phyloP scores from a whole-genome alignment of 2,113 vertebrate genomes.

The Labeo catla region DNA sequence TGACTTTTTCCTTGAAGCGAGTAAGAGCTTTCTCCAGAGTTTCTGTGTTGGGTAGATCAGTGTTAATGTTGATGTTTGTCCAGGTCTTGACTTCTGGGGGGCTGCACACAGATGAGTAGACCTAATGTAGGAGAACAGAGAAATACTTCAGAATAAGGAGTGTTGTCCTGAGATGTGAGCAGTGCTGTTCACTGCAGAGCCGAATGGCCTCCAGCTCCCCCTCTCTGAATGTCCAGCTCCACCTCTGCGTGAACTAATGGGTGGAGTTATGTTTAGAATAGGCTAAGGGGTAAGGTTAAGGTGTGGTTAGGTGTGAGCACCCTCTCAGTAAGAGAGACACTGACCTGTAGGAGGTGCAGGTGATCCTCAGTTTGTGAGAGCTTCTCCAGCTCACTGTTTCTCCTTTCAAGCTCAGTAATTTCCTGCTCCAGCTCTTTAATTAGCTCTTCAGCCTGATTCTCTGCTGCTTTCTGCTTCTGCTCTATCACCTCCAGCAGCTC shows the following conservation, averaged over 20 bases:
- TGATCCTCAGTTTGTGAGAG: conserved; percentile 51
- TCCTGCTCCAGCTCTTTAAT: conserved; percentile 44
- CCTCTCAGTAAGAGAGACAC: not conserved
- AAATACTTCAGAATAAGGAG: not conserved
- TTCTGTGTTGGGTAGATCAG: conserved; percentile 25
- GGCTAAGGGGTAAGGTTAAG: too few relatives aligned
- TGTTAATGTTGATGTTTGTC: conserved; percentile 41
- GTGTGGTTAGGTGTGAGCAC: too few relatives aligned
- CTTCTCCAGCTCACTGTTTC: conserved; percentile 46
- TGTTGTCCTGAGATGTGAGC: not conserved
- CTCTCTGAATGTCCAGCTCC: too few relatives aligned
- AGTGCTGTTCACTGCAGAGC: not conserved
- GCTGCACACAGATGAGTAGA: conserved; percentile 30
- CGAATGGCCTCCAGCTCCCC: too few relatives aligned
- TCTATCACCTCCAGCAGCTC: conserved; percentile 17
- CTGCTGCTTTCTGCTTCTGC: conserved; percentile 37
- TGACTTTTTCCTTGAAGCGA: conserved; percentile 33
- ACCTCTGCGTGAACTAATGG: too few relatives aligned
- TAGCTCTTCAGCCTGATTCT: conserved; percentile 35
- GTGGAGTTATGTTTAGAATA: too few relatives aligned
- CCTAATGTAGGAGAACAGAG: conserved; percentile 21
- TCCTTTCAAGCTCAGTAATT: conserved; percentile 39
- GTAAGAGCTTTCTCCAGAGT: conserved; percentile 7
- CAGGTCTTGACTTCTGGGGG: not conserved
- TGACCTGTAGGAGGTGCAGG: conserved; percentile 53